A percentile compares a stretch with the other conserved stretches of the same genome.
Evolutionary conservation across 2,113 vertebrate species (phyloP).

Genomic region (Tragulus kanchil): DNA sequence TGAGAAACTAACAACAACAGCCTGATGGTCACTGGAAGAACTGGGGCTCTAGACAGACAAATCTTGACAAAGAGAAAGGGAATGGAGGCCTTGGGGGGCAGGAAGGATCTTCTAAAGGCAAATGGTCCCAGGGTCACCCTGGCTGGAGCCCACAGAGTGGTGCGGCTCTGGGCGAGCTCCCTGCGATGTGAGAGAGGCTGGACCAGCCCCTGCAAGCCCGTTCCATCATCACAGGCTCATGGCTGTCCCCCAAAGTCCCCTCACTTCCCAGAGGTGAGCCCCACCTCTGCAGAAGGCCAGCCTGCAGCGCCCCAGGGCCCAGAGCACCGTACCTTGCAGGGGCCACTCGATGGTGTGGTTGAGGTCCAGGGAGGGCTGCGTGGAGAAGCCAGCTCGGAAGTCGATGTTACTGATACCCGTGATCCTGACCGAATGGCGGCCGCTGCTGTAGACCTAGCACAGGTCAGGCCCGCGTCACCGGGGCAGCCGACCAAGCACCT

Average conservation of each 20-base stretch:
- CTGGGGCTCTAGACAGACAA: not conserved
- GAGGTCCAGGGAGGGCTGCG: slow-evolving; percentile 87
- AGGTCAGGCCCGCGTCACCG: not conserved
- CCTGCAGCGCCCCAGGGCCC: rapidly evolving
- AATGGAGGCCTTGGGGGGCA: not conserved
- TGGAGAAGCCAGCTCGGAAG: slow-evolving; percentile 94
- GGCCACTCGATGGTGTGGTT: slow-evolving; percentile 91
- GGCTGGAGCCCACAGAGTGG: not conserved
- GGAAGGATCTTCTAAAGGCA: not conserved
- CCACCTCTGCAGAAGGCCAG: not conserved
- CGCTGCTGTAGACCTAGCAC: slow-evolving; percentile 91
- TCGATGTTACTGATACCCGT: slow-evolving; percentile 93
- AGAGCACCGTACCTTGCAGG: slow-evolving; percentile 89
- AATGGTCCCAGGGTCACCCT: not conserved
- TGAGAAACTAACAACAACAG: not conserved
- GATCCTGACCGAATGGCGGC: slow-evolving; percentile 94
- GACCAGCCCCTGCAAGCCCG: no score
- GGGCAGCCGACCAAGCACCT: rapidly evolving
- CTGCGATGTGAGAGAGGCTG: not conserved
- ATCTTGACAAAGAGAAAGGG: not conserved
- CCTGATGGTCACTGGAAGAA: not conserved
- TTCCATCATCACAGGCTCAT: rapidly evolving
- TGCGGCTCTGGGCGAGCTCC: not conserved
- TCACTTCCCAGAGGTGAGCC: not conserved
- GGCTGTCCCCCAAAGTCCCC: rapidly evolving